A percentile compares a stretch with the other conserved stretches of the same genome.
Evolutionary conservation across 2,113 vertebrate genomes (phyloP).

Genomic region (Miniopterus natalensis): DNA sequence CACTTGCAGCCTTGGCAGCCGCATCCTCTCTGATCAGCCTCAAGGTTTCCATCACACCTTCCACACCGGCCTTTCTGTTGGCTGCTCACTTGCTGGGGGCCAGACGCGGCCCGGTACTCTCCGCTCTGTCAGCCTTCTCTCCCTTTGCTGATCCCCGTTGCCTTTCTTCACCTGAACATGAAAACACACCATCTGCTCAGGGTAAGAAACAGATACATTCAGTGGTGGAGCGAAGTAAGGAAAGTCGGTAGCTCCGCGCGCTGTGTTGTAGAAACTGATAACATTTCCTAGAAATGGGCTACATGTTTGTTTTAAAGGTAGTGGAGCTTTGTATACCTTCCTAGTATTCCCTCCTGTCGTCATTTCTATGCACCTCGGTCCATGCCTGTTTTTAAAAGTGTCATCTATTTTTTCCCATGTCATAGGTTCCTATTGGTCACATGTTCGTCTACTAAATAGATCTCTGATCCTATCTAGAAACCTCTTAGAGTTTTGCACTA

Average conservation of each 20-base stretch:
- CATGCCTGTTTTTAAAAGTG: neutral
- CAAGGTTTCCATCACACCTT: conserved; percentile 86
- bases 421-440: neutral
- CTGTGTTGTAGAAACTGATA: neutral
- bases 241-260: neutral
- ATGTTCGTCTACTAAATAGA: neutral
- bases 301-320: neutral
- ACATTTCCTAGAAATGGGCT: conserved; percentile 19
- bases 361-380: neutral
- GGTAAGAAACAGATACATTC: neutral
- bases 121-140: conserved; percentile 89
- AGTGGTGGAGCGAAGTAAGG: neutral
- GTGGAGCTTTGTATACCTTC: neutral
- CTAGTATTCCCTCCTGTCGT: neutral
- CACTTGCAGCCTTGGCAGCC: conserved; percentile 82
- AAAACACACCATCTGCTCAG: neutral
- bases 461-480: neutral
- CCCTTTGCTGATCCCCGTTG: conserved; percentile 59
- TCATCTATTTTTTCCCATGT: neutral
- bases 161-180: neutral
- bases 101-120: conserved; percentile 92
- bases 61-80: conserved; percentile 85
- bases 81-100: conserved; percentile 87
- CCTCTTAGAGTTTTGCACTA: neutral
- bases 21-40: conserved; percentile 89